These are phyloP conservation scores for Atractosteus spatula DNA, from an alignment of 2,113 vertebrate species.

Conservation along the genomic window DNA sequence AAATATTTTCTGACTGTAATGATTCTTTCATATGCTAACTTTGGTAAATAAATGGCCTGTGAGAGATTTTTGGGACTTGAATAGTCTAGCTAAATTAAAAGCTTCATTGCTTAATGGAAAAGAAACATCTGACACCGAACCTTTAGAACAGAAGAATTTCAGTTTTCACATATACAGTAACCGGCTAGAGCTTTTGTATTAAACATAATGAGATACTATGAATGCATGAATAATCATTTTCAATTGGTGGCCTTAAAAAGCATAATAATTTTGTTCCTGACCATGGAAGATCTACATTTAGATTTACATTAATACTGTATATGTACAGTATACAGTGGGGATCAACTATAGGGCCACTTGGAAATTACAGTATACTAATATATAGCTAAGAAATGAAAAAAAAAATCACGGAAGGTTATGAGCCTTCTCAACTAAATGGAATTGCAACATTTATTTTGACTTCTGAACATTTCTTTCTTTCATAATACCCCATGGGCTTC, in stretches of 20 bases:
- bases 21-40: slow-evolving; percentile 31
- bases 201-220: slow-evolving; percentile 57
- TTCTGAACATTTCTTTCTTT: no score
- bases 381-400: no score
- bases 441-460: no score
- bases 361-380: no score
- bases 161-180: slow-evolving; percentile 22
- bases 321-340: not conserved
- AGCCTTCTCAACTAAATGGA: no score
- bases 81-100: slow-evolving; percentile 56
- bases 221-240: slow-evolving; percentile 59
- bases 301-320: slow-evolving; percentile 7
- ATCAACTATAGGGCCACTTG: no score
- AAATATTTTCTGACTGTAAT: slow-evolving; percentile 35
- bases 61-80: slow-evolving; percentile 47
- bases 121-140: slow-evolving; percentile 44
- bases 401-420: no score
- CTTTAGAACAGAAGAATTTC: slow-evolving; percentile 39
- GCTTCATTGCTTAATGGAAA: slow-evolving; percentile 52
- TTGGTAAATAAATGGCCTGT: slow-evolving; percentile 49
- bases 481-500: no score
- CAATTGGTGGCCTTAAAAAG: slow-evolving; percentile 50
- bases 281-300: slow-evolving; percentile 32
- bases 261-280: slow-evolving; percentile 45
- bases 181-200: slow-evolving; percentile 40